Base-by-base conservation (phyloP, 2,113 vertebrate genomes). In the Chrysochloris asiatica region DNA sequence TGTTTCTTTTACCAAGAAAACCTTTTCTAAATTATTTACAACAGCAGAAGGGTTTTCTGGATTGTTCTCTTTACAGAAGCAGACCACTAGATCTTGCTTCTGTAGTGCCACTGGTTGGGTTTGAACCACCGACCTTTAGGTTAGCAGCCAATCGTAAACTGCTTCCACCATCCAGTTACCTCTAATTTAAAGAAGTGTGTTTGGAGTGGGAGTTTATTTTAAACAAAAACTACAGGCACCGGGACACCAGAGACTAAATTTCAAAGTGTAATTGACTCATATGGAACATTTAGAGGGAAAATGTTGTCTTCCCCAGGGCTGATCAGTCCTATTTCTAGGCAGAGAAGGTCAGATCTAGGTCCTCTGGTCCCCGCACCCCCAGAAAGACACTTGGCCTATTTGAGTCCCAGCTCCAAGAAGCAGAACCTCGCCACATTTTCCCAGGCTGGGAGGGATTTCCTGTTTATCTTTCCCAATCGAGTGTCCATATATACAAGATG, bases 391-490 rank as follows among this genome's bases (percentile, higher is more conserved):
- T 63, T 77, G 22, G 65, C 59, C 69, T 59, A n/a, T 77, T 78
- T 16, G 26, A 89, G n/a, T 72, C 33, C 36, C 65, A 67, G 92
- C 88, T 16, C 9, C 0, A 6, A 78, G 50, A 45, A 56, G 17
- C 54, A 19, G 86, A 79, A 69, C 21, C 4, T 84, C 56, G 54
- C 52, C 33, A 52, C 12, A 0, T 77, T 63, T 89, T 88, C 92
- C 90, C 92, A 88, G 10, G 81, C 36, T 0, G 2, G 50, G 1
- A 89, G 72, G 38, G 72, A 80, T 84, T 96, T 96, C 94, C 92
- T 96, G 94, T 95, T 96, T 94, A 94, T 96, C 86, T 93, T 95
- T 90, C 86, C 88, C 83, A 92, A 54, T 56, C 5, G 0, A 24
- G 52, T 26, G 73, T 91, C 87, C 52, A 28, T 56, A 67, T 24